These are phyloP conservation scores for Acanthochromis polyacanthus DNA, from an alignment of 2,113 vertebrate genomes.

Conservation along the genomic window DNA sequence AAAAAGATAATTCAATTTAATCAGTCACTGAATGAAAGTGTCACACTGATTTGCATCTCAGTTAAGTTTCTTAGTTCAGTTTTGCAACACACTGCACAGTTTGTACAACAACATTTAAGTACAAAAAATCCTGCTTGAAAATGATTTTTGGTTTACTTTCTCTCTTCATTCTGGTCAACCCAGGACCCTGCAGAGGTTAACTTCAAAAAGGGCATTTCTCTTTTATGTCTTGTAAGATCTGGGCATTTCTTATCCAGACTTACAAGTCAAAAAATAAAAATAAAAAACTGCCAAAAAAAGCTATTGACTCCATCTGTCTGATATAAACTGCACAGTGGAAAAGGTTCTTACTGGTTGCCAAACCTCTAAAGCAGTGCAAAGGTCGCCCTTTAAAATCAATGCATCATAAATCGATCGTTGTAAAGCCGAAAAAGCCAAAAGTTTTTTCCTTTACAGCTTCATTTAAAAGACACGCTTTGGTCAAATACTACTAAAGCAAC, in stretches of 20 bases:
- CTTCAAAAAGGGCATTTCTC: slow-evolving; percentile 14
- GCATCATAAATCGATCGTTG: slow-evolving; percentile 35
- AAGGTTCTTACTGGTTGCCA: slow-evolving; percentile 1
- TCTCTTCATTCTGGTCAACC: too few species aligned
- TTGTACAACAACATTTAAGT: too few species aligned
- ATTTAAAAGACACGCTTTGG: slow-evolving; percentile 3
- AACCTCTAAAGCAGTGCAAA: slow-evolving; percentile 17
- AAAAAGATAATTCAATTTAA: too few species aligned
- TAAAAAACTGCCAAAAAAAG: slow-evolving; percentile 43
- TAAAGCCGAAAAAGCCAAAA: slow-evolving; percentile 17
- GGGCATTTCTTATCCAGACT: slow-evolving; percentile 20
- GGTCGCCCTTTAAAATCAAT: slow-evolving; percentile 29
- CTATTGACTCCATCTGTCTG: slow-evolving; percentile 40
- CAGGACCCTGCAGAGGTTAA: background rate
- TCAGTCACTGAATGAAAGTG: too few species aligned
- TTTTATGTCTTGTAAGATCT: slow-evolving; percentile 4
- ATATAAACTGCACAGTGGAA: background rate
- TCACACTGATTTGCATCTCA: too few species aligned
- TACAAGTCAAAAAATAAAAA: slow-evolving; percentile 33
- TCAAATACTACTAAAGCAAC: slow-evolving; percentile 2
- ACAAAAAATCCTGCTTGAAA: too few species aligned
- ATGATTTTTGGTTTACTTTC: background rate
- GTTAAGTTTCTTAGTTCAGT: too few species aligned
- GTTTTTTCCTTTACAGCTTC: background rate
- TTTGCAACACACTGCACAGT: too few species aligned